Percentiles rank a stretch among this genome's conserved stretches.
phyloP scores from a whole-genome alignment of 1,140 invertebrate species.

The Drosophila miranda region DNA sequence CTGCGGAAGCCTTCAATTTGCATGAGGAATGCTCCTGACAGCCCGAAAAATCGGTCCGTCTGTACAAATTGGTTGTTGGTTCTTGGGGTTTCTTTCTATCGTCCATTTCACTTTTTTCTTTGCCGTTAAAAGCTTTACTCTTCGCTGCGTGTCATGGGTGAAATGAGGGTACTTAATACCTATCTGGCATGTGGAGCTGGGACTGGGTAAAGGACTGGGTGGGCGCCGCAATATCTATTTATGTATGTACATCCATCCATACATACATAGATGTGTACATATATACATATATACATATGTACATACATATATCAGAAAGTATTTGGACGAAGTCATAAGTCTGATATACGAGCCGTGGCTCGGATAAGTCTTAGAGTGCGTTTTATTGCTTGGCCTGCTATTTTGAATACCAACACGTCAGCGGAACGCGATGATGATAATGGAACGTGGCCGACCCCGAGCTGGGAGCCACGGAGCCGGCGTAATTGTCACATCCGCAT shows the following conservation, averaged over 20 bases:
- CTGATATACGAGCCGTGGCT: conserved; percentile 69
- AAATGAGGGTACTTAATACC: conserved; percentile 81
- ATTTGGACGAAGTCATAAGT: conserved; percentile 67
- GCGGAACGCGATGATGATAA: conserved; percentile 20
- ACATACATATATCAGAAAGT: conserved; percentile 29
- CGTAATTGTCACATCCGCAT: conserved; percentile 56
- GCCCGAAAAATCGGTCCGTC: conserved; percentile 42
- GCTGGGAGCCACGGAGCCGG: conserved; percentile 16
- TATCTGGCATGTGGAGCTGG: conserved; percentile 38
- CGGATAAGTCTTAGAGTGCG: conserved; percentile 61
- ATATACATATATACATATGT: background rate
- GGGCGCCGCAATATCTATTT: background rate
- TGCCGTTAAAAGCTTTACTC: conserved; percentile 69
- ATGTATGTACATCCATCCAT: background rate
- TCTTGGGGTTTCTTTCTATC: conserved; percentile 45
- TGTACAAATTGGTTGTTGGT: conserved; percentile 68
- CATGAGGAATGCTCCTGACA: conserved; percentile 60
- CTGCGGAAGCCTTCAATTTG: conserved; percentile 60
- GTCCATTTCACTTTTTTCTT: conserved; percentile 29
- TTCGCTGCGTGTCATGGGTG: conserved; percentile 68
- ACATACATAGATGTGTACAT: no score
- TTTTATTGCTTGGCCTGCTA: conserved; percentile 73
- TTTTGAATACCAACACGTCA: conserved; percentile 79
- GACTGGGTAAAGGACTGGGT: conserved; percentile 1
- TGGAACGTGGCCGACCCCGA: conserved; percentile 28